Percentiles rank a stretch among this genome's conserved stretches.
Conservation (phyloP, 2,113 vertebrate species). For the Corythornis madagascariensis region DNA sequence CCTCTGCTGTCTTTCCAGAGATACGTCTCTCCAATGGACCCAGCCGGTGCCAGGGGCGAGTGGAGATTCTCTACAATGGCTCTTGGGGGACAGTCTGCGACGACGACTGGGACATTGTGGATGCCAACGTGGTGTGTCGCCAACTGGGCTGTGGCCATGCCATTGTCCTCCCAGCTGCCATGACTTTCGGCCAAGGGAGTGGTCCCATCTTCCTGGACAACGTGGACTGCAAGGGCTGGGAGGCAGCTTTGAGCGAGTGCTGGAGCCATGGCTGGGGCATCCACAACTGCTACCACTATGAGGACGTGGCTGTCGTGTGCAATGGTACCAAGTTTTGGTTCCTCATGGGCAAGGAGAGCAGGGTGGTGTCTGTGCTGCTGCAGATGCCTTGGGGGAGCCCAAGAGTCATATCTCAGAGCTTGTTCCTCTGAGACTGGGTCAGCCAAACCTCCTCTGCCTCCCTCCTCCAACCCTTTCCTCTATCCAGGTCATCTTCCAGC, state of each 20-base stretch:
- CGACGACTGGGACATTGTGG: constrained; percentile 95
- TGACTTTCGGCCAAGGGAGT: constrained; percentile 85
- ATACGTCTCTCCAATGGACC: constrained; percentile 87
- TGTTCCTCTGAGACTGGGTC: not conserved
- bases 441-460: not conserved
- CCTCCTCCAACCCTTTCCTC: not conserved
- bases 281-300: constrained; percentile 98
- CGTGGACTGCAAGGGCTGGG: constrained; percentile 89
- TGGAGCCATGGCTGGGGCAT: constrained; percentile 90
- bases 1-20: constrained; percentile 50
- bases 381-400: not conserved
- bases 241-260: constrained; percentile 86
- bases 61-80: constrained; percentile 86
- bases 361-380: not conserved
- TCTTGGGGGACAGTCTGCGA: constrained; percentile 96
- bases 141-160: constrained; percentile 90
- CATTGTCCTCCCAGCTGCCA: constrained; percentile 76
- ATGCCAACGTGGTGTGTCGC: constrained; percentile 91
- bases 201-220: constrained; percentile 93
- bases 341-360: not conserved
- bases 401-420: not conserved
- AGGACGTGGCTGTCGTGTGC: constrained; percentile 91
- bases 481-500: not conserved
- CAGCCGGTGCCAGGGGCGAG: constrained; percentile 86
- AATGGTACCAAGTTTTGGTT: constrained; percentile 75